Base-by-base conservation (phyloP, 2,113 vertebrate species). In the Cyanistes caeruleus region DNA sequence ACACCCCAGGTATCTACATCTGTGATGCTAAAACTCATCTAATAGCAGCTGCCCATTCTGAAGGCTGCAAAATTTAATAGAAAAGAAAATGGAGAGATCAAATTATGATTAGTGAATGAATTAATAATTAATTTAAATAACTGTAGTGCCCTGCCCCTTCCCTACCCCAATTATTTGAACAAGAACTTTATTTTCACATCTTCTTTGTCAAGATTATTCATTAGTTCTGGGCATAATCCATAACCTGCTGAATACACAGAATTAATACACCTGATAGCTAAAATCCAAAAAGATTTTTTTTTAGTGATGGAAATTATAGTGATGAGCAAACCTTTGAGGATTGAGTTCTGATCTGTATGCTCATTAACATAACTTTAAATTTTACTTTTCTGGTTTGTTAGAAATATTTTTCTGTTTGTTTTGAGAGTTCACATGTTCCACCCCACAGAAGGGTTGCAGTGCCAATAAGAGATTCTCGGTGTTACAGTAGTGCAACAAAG, bases 81-180 rank as follows among this genome's bases (percentile, higher is more conserved):
- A 52, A 76, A 64, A 49, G 31, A 52, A 85, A 91, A 83, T 6
- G 0, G 24, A 44, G 43, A 23, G 11, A 59, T 81, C 24, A 78
- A 84, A 53, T 78, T 7, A 39, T 6, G 5, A 77, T 27, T 19
- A 58, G 5, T 37, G 24, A 75, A 74, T 70, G 7, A 49, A 51
- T 46, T 35, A 60, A 43, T 60, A 56, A 56, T 56, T 35, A 59
- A 64, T 68, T 84, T 60, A 56, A 87, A 62, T 60, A 52, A 35
- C 12, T 74, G 12, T 35, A 31, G 23, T 22, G 53, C 8, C 6
- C 2, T 9, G 3, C 16, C 11, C 8, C 16, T 5, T 3, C 4
- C 3, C 1, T 0, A 17, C 8, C 2, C 21, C 5, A 14, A 4
- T 81, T 74, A 62, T 74, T 52, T 90, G 31, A 90, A 53, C 4